These are phyloP conservation scores for Galagoides demidoff DNA, from an alignment of 2,797 vertebrate genomes.

Conservation along the genomic window DNA sequence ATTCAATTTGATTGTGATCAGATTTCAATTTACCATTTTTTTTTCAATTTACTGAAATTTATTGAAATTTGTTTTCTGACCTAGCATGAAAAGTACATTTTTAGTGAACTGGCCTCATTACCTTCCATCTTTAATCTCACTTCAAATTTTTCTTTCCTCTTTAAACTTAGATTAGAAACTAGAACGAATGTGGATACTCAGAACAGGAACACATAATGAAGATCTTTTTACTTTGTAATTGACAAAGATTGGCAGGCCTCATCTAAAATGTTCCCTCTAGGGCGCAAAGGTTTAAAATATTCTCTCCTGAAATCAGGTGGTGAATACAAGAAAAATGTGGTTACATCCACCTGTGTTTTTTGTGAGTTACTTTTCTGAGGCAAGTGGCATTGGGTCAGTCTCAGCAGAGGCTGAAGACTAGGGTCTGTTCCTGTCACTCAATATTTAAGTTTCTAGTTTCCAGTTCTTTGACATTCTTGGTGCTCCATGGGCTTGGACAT, in stretches of 20 bases:
- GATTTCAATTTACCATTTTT: background rate
- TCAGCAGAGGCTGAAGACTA: background rate
- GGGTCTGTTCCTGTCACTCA: background rate
- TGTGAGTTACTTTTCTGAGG: background rate
- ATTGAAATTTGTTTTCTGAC: constrained; percentile 6
- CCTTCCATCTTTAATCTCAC: background rate
- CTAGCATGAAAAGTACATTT: background rate
- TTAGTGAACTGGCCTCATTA: background rate
- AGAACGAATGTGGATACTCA: background rate
- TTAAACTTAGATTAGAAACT: background rate
- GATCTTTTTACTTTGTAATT: constrained; percentile 16
- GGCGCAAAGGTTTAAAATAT: constrained; percentile 22
- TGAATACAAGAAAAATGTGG: background rate
- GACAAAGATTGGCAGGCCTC: background rate
- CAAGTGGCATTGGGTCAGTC: background rate
- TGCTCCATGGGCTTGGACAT: background rate
- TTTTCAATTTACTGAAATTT: background rate
- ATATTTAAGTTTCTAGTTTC: background rate
- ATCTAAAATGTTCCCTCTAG: constrained; percentile 10
- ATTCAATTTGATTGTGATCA: background rate
- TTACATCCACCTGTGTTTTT: background rate
- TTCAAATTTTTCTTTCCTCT: background rate
- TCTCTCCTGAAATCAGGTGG: constrained; percentile 40
- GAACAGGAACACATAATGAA: background rate
- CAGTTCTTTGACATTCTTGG: background rate